A percentile compares a stretch with the other conserved stretches of the same genome.
phyloP scores from a whole-genome alignment of 2,113 vertebrate genomes.

The Corythornis cristatus region DNA sequence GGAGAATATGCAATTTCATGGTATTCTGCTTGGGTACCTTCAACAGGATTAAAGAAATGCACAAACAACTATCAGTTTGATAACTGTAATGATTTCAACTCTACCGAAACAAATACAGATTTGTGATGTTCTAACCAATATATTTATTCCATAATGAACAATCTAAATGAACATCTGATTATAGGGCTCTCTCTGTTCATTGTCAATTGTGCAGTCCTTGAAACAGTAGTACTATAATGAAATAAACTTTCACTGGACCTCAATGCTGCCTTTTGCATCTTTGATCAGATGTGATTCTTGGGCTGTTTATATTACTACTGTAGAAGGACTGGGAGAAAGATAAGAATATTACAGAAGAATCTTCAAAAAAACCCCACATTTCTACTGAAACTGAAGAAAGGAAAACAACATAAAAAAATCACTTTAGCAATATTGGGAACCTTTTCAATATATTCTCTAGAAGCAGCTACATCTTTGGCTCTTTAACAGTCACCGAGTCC shows the following conservation, averaged over 20 bases:
- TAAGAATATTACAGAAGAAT: not conserved
- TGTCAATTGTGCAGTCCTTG: constrained; percentile 34
- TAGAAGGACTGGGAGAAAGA: not conserved
- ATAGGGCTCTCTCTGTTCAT: not conserved
- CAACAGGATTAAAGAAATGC: constrained; percentile 59
- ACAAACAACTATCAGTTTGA: constrained; percentile 61
- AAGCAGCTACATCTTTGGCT: not conserved
- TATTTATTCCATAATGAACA: constrained; percentile 44
- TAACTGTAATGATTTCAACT: constrained; percentile 69
- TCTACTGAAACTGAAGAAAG: not conserved
- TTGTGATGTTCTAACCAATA: constrained; percentile 55
- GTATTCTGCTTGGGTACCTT: constrained; percentile 60
- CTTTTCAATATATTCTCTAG: not conserved
- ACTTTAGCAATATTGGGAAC: not conserved
- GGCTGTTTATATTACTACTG: not conserved
- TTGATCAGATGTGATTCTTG: not conserved
- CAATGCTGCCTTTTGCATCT: not conserved
- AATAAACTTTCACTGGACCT: constrained; percentile 14
- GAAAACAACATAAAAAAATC: not conserved
- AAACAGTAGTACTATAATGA: not conserved
- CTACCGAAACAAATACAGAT: constrained; percentile 45
- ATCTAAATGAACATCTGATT: constrained; percentile 40
- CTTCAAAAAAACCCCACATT: not conserved
- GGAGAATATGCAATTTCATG: constrained; percentile 65
- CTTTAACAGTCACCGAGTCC: rapidly evolving